Conservation (phyloP, 2,797 vertebrate genomes). For the Microctenopoma steveboyesi region DNA sequence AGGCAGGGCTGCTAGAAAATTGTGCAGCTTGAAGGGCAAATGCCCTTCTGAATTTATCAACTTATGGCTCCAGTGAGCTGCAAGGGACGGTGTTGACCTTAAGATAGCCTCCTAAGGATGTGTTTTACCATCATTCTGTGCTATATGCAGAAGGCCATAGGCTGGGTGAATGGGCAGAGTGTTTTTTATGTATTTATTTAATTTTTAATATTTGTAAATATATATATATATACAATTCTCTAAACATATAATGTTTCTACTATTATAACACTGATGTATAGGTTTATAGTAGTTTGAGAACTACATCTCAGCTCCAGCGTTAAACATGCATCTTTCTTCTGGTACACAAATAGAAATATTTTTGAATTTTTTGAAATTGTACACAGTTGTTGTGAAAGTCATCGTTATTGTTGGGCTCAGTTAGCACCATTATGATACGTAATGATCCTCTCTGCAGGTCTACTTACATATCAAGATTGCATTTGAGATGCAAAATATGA, state of each 20-base stretch:
- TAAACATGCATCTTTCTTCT: background rate
- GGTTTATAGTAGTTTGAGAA: constrained; percentile 1
- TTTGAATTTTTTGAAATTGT: too few relatives aligned
- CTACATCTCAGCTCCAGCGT: constrained; percentile 3
- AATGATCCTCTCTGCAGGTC: background rate
- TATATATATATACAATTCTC: too few relatives aligned
- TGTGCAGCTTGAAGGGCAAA: constrained; percentile 86
- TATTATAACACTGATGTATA: background rate
- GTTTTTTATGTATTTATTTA: constrained; percentile 20
- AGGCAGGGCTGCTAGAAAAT: constrained; percentile 83
- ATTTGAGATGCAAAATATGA: constrained; percentile 7
- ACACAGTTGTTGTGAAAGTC: background rate
- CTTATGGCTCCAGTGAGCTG: constrained; percentile 81
- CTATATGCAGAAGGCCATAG: constrained; percentile 54
- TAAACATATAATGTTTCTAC: constrained; percentile 13
- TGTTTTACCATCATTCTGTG: constrained; percentile 72
- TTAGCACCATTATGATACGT: background rate
- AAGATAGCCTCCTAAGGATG: constrained; percentile 81
- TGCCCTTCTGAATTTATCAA: constrained; percentile 86
- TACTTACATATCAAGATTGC: background rate
- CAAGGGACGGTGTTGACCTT: constrained; percentile 83
- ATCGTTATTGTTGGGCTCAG: background rate
- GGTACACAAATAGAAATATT: background rate
- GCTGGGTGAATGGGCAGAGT: constrained; percentile 40
- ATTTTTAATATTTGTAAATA: constrained; percentile 43